Conservation (phyloP, 2,888 invertebrate species). For the Ennomos erosarius region DNA sequence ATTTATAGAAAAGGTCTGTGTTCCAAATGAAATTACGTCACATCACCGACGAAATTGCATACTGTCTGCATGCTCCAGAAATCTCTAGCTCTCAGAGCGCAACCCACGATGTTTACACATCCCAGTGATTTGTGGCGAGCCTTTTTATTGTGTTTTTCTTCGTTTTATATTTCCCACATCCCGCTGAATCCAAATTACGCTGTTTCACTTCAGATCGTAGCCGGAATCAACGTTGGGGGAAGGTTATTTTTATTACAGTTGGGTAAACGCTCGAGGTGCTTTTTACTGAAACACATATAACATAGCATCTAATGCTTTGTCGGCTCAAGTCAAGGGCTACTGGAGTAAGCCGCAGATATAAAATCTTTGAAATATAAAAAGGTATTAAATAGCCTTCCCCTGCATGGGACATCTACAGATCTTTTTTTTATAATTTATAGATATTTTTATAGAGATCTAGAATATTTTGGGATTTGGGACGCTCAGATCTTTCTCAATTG, state of each 20-base stretch:
- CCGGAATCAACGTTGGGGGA: slow-evolving; percentile 1
- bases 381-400: too few relatives aligned
- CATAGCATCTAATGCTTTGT: neutral
- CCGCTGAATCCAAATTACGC: slow-evolving; percentile 46
- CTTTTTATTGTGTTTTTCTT: slow-evolving; percentile 56
- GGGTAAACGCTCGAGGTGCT: neutral
- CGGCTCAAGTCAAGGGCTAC: too few relatives aligned
- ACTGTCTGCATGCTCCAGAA: slow-evolving; percentile 22
- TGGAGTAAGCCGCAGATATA: too few relatives aligned
- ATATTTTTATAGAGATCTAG: too few relatives aligned
- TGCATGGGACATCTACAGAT: too few relatives aligned
- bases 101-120: slow-evolving; percentile 59
- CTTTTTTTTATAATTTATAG: too few relatives aligned
- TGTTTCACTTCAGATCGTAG: slow-evolving; percentile 30
- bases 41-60: slow-evolving; percentile 19
- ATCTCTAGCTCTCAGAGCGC: slow-evolving; percentile 42
- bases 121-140: slow-evolving; percentile 60
- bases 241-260: too few relatives aligned
- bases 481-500: too few relatives aligned
- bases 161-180: slow-evolving; percentile 20
- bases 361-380: too few relatives aligned
- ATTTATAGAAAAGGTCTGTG: neutral
- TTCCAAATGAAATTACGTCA: neutral
- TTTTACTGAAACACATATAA: neutral
- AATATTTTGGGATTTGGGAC: too few relatives aligned